Evolutionary conservation across 2,797 vertebrate species (phyloP), one percentile per base, ranked within the genome.

Genomic region (Nothura maculosa): DNA sequence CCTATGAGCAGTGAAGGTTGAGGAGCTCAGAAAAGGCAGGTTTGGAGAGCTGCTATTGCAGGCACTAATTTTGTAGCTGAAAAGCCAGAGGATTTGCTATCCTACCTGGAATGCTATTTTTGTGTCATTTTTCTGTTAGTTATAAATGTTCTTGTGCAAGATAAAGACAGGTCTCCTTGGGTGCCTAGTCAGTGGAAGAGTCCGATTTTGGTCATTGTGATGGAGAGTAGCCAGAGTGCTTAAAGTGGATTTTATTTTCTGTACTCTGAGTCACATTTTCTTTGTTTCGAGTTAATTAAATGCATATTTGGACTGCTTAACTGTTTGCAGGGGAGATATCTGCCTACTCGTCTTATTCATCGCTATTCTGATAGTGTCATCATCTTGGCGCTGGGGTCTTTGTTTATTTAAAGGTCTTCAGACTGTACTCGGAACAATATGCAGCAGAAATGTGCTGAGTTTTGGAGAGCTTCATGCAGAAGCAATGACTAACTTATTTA

Each of bases 81-180:
- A 40, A 55, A 36, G 0, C 24, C 1, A 38, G n/a, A 47, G 48
- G 55, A 50, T 64, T 58, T 3, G 8, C 78, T 81, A 1, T 12
- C 38, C 70, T 74, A 28, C 32, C 76, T 43, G 76, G 50, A 54
- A 45, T 12, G 67, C 15, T 61, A 45, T 30, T 63, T 54, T 60
- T 88, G 22, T 32, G 93, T 95, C 84, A 90, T 77, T 96, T 86
- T 93, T 90, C 96, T 94, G 28, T 96, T 78, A 86, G 80, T 81
- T 96, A 97, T 96, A 97, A 96, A 96, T 91, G 73, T 97, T 94
- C 90, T 91, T 17, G 15, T 67, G 70, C 77, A 66, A 20, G 58
- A 76, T 64, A 6, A 50, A 63, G 42, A 11, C 3, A 0, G 4
- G 36, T 32, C 84, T 60, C 43, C 6, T 34, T 12, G 27, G 48